These are phyloP conservation scores for Eristalinus aeneus DNA, from an alignment of 2,888 invertebrate genomes.

Conservation along the genomic window DNA sequence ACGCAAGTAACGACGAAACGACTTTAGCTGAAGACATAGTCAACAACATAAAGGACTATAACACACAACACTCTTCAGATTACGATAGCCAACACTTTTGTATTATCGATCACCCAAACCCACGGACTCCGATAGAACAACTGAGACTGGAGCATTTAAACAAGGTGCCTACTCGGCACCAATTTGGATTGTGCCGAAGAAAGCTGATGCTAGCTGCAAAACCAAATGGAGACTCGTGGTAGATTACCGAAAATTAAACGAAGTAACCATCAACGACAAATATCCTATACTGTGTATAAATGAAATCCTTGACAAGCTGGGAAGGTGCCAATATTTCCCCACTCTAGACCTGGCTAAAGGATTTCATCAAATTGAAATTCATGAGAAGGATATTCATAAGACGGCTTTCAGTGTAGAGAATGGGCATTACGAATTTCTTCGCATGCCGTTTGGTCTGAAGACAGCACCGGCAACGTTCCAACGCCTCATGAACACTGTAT, in stretches of 20 bases:
- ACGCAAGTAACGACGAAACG: too few species aligned
- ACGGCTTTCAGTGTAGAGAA: background rate
- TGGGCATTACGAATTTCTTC: background rate
- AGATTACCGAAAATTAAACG: too few species aligned
- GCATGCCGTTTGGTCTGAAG: conserved; percentile 71
- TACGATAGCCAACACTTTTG: background rate
- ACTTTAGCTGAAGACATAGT: too few species aligned
- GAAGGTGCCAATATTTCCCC: conserved; percentile 13
- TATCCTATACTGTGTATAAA: background rate
- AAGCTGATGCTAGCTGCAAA: background rate
- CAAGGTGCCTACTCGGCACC: background rate
- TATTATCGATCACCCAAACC: background rate
- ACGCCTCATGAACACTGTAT: conserved; percentile 30
- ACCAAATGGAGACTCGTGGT: too few species aligned
- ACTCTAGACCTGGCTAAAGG: conserved; percentile 8
- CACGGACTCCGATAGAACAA: background rate
- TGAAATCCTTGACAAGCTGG: conserved; percentile 21
- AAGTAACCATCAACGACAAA: background rate
- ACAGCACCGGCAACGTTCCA: conserved; percentile 71
- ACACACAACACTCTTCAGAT: background rate
- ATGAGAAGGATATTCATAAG: background rate
- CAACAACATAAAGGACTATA: background rate
- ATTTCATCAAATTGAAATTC: conserved; percentile 5
- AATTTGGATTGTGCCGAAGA: background rate
- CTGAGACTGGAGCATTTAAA: background rate